Evolutionary conservation across 2,113 vertebrate genomes (phyloP), one percentile per base, ranked within the genome.

Genomic region (Paedocypris sp.): DNA sequence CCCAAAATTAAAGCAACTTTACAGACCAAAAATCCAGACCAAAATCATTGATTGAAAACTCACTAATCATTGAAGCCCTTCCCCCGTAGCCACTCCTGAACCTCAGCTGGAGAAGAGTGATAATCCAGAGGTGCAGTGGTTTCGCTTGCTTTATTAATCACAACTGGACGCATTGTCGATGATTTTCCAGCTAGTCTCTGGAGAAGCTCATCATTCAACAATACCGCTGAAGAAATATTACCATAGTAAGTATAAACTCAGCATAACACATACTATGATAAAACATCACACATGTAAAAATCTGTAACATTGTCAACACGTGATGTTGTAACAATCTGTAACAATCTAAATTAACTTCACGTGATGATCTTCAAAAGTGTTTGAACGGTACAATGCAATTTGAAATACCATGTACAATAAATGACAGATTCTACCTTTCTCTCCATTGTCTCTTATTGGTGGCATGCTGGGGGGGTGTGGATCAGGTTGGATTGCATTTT

Each of bases 11-110:
- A n/a, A n/a, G n/a, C n/a, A n/a, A n/a, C n/a, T n/a, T n/a, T n/a
- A n/a, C n/a, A n/a, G n/a, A n/a, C n/a, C n/a, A n/a, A n/a, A n/a
- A n/a, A n/a, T n/a, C n/a, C n/a, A n/a, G n/a, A n/a, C n/a, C n/a
- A 36, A 10, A n/a, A 10, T 2, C 29, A 23, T 57, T 22, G 12
- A 10, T 29, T 8, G 19, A 9, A 18, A 35, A 83, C 85, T 80
- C 61, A 88, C 86, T 47, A 9, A 25, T 80, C 46, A 39, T 52
- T 80, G 57, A 92, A 91, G 51, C 87, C 87, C 56, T 91, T 93
- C 43, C 73, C 65, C 18, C 50, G 70, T 36, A 93, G 83, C 91
- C 91, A 93, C 36, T 76, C 73, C 36, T 59, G 59, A 67, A 91
- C 89, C 47, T 90, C 84, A 12, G 59, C 12, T 2, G 72, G 6